Evolutionary conservation across 2,888 invertebrate genomes (phyloP).

Genomic region (Melipona beecheii): DNA sequence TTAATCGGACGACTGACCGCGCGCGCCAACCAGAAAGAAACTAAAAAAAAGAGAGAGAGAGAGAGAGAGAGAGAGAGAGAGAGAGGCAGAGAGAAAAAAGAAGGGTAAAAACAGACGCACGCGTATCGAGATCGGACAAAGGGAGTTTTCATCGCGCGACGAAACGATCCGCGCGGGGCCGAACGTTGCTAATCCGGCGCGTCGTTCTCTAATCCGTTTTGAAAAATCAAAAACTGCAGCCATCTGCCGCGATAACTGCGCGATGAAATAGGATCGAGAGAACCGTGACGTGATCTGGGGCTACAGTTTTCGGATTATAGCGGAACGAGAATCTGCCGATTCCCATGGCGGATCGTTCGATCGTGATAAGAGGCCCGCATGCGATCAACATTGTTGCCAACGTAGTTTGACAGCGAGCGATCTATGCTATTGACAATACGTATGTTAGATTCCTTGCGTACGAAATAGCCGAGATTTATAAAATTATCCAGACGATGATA

Average conservation of each 20-base stretch:
- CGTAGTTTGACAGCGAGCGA: too few relatives aligned
- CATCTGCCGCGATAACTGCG: slow-evolving; percentile 48
- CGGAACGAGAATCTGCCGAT: background rate
- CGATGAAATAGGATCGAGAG: slow-evolving; percentile 36
- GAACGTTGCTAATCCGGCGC: slow-evolving; percentile 41
- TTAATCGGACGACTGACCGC: slow-evolving; percentile 36
- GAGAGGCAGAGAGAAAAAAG: too few relatives aligned
- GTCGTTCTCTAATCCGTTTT: slow-evolving; percentile 61
- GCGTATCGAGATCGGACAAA: slow-evolving; percentile 8
- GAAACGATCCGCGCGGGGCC: slow-evolving; percentile 24
- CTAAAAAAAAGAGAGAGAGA: background rate
- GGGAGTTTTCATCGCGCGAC: slow-evolving; percentile 29
- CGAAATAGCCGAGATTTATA: too few relatives aligned
- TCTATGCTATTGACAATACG: too few relatives aligned
- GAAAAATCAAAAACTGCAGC: slow-evolving; percentile 56
- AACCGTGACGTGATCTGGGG: background rate
- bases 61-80: too few relatives aligned
- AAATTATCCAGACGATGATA: too few relatives aligned
- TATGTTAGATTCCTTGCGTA: too few relatives aligned
- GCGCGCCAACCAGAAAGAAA: background rate
- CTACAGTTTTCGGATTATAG: slow-evolving; percentile 8
- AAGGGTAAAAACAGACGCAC: too few relatives aligned
- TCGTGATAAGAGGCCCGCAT: background rate
- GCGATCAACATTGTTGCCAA: too few relatives aligned
- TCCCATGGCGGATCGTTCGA: background rate